Conservation (phyloP, 2,797 vertebrate genomes). For the Pteronotus mesoamericanus region DNA sequence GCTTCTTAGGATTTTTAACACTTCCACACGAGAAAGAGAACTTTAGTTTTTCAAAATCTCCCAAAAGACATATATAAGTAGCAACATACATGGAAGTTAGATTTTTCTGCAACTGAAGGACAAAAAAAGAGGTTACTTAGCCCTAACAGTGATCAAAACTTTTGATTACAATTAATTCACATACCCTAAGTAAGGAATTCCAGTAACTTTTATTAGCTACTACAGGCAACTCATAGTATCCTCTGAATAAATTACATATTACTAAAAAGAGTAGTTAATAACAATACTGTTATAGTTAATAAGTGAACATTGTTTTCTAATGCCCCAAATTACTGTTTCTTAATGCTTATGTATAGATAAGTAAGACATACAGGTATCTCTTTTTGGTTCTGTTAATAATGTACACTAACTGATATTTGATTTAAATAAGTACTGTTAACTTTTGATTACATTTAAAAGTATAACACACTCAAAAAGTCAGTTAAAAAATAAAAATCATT, state of each 20-base stretch:
- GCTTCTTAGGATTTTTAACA: constrained; percentile 69
- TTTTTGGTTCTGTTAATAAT: background rate
- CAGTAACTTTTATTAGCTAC: background rate
- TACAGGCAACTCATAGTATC: background rate
- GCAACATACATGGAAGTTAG: constrained; percentile 42
- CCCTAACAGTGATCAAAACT: background rate
- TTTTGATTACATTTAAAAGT: constrained; percentile 44
- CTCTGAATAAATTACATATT: constrained; percentile 14
- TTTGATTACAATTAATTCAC: constrained; percentile 41
- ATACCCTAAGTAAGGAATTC: constrained; percentile 27
- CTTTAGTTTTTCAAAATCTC: constrained; percentile 54
- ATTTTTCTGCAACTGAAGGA: constrained; percentile 44
- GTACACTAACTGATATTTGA: background rate
- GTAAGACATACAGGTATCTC: background rate
- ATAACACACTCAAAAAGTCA: background rate
- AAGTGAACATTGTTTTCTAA: constrained; percentile 31
- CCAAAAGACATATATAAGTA: constrained; percentile 46
- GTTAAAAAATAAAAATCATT: constrained; percentile 27
- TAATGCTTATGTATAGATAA: background rate
- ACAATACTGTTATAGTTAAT: background rate
- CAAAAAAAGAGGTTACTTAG: background rate
- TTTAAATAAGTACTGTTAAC: constrained; percentile 26
- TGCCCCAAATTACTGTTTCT: constrained; percentile 6
- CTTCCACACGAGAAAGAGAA: constrained; percentile 53
- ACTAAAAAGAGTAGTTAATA: background rate